These are phyloP conservation scores for Pseudomugil tenellus DNA, from an alignment of 2,797 vertebrate genomes.

Conservation along the genomic window DNA sequence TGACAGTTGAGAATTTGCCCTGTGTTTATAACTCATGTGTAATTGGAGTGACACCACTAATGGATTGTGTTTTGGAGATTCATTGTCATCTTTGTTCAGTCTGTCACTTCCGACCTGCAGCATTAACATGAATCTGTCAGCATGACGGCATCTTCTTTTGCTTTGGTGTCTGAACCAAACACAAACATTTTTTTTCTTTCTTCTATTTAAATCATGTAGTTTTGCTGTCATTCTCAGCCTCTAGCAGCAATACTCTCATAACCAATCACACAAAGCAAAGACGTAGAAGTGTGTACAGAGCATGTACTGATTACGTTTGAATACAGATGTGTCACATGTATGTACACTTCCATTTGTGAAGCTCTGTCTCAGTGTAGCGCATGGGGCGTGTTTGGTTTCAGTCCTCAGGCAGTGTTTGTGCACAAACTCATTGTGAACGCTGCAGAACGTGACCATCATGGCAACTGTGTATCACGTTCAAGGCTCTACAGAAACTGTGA, in stretches of 20 bases:
- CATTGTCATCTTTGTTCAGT: constrained; percentile 18
- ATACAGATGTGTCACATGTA: neutral
- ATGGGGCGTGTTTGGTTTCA: constrained; percentile 48
- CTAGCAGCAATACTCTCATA: constrained; percentile 4
- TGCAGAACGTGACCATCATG: constrained; percentile 35
- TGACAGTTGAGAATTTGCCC: constrained; percentile 15
- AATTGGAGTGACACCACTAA: constrained; percentile 4
- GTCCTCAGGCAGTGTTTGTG: constrained; percentile 41
- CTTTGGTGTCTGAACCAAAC: neutral
- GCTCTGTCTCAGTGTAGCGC: constrained; percentile 12
- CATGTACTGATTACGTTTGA: neutral
- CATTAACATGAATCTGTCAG: constrained; percentile 27
- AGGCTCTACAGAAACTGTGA: constrained; percentile 38
- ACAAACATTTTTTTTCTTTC: too few relatives aligned
- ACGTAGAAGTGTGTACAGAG: neutral
- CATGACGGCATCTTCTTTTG: neutral
- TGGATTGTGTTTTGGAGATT: constrained; percentile 17
- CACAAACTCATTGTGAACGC: constrained; percentile 3
- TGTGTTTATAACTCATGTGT: constrained; percentile 13
- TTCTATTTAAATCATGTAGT: neutral
- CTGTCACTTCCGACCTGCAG: constrained; percentile 30
- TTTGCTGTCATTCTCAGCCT: constrained; percentile 5
- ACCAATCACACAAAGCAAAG: neutral
- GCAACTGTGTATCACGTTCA: constrained; percentile 40
- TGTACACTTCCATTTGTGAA: constrained; percentile 1